Evolutionary conservation across 2,797 vertebrate species (phyloP).

Genomic region (Darevskia mixta): DNA sequence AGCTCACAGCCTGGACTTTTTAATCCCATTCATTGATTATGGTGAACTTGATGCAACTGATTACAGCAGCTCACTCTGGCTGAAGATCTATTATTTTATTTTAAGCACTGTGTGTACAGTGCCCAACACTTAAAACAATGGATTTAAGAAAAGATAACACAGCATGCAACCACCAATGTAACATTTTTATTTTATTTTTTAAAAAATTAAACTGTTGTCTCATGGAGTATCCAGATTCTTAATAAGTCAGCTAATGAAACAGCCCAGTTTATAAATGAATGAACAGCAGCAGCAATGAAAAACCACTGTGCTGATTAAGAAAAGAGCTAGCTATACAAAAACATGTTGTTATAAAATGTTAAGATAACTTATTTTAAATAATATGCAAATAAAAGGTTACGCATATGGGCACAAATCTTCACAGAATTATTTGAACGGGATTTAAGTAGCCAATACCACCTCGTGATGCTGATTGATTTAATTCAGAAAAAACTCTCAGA

Average conservation of each 20-base stretch:
- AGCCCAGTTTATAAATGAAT: slow-evolving; percentile 18
- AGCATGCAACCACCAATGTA: background rate
- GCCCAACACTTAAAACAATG: background rate
- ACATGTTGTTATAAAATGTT: slow-evolving; percentile 6
- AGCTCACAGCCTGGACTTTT: background rate
- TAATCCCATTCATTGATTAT: background rate
- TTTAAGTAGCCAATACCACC: background rate
- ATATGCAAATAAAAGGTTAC: background rate
- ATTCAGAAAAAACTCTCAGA: background rate
- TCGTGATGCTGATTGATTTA: background rate
- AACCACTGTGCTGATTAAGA: slow-evolving; percentile 6
- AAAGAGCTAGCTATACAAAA: slow-evolving; percentile 25
- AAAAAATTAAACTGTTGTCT: background rate
- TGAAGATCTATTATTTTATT: background rate
- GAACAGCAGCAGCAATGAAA: background rate
- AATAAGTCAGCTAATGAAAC: slow-evolving; percentile 10
- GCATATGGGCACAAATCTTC: background rate
- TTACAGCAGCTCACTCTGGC: background rate
- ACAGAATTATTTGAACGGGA: background rate
- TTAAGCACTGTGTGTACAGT: background rate
- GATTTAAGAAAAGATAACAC: slow-evolving; percentile 1
- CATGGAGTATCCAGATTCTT: background rate
- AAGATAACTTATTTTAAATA: slow-evolving; percentile 13
- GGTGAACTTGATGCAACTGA: background rate
- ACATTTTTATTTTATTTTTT: background rate